A percentile compares a stretch with the other conserved stretches of the same genome.
Evolutionary conservation across 2,888 invertebrate genomes (phyloP).

Genomic region (Hyposoter didymator): DNA sequence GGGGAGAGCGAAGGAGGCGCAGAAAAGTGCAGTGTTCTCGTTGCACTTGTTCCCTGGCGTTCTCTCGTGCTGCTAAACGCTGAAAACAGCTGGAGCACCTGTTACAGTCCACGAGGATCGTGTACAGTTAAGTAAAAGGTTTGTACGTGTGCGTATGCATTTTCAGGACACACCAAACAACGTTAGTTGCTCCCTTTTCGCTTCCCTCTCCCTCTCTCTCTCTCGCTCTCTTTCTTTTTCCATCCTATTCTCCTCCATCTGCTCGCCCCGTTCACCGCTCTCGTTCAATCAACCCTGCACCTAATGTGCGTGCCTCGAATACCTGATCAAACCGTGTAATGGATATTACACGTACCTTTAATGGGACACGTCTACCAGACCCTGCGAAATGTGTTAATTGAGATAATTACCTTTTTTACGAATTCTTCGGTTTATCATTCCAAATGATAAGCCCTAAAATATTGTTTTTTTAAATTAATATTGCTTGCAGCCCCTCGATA

Average conservation of each 20-base stretch:
- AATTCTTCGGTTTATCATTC: background rate
- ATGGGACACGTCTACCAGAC: constrained; percentile 33
- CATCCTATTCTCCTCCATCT: constrained; percentile 59
- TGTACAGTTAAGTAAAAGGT: constrained; percentile 78
- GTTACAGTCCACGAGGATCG: constrained; percentile 73
- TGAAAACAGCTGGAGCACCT: constrained; percentile 82
- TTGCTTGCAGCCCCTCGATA: background rate
- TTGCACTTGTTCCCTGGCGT: constrained; percentile 59
- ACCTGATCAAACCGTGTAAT: constrained; percentile 64
- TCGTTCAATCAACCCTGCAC: constrained; percentile 70
- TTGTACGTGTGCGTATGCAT: constrained; percentile 64
- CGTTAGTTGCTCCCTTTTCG: constrained; percentile 17
- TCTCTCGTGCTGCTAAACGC: constrained; percentile 76
- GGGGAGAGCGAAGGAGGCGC: background rate
- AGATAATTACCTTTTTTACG: constrained; percentile 18
- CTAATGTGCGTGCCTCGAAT: constrained; percentile 71
- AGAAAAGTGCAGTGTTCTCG: constrained; percentile 24
- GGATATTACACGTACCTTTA: constrained; percentile 37
- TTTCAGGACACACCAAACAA: constrained; percentile 44
- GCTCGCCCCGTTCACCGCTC: constrained; percentile 53
- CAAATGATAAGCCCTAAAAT: background rate
- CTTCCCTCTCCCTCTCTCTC: constrained; percentile 27
- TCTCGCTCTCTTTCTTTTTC: constrained; percentile 43
- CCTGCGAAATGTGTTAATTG: constrained; percentile 25
- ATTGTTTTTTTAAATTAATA: background rate